phyloP scores from a whole-genome alignment of 2,888 invertebrate genomes.

The Apodemia mormo region DNA sequence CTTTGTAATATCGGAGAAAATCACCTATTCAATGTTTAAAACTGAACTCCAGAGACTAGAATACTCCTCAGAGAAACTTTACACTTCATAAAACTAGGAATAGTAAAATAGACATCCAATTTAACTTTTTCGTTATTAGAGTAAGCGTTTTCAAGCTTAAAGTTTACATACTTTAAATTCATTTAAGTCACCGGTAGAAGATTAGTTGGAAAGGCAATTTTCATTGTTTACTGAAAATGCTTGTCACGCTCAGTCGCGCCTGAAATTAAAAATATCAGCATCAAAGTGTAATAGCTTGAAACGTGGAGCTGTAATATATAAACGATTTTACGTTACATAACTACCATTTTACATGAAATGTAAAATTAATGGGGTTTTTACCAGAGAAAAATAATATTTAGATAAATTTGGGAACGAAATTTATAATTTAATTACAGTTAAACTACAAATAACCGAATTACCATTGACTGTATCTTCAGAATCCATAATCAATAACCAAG shows the following conservation, averaged over 20 bases:
- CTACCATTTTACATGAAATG: no score
- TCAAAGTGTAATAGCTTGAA: not conserved
- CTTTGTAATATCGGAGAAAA: constrained; percentile 11
- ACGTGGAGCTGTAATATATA: no score
- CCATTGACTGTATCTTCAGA: no score
- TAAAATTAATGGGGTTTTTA: no score
- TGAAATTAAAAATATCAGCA: constrained; percentile 4
- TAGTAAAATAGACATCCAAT: constrained; percentile 33
- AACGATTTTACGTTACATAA: no score
- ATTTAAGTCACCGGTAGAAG: constrained; percentile 14
- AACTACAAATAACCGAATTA: no score
- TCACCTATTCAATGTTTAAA: constrained; percentile 9
- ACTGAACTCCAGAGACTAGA: constrained; percentile 1
- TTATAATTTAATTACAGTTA: no score
- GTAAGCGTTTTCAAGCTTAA: constrained; percentile 15
- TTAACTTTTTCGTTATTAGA: constrained; percentile 32
- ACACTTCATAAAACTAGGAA: constrained; percentile 9
- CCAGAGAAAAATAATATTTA: no score
- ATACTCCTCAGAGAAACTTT: constrained; percentile 19
- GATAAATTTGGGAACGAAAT: no score
- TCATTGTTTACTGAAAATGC: constrained; percentile 8
- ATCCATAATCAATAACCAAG: no score
- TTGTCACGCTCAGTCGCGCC: not conserved
- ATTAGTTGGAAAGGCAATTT: constrained; percentile 10
- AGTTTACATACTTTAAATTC: constrained; percentile 25